Evolutionary conservation across 2,888 invertebrate genomes (phyloP).

Genomic region (Diploptera punctata): DNA sequence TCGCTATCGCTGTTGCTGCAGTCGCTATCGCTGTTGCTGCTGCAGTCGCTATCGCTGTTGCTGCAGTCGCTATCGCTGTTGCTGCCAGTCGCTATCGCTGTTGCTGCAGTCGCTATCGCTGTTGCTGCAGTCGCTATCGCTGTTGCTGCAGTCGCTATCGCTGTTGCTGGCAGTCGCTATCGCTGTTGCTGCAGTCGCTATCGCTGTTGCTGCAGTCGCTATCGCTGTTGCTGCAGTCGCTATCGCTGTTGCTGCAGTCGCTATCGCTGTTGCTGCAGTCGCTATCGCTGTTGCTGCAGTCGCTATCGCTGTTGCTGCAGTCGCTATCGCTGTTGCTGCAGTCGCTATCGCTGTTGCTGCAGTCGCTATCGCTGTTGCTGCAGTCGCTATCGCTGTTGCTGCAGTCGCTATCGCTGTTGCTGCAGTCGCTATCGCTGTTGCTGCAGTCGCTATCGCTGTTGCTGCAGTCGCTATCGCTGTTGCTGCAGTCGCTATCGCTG

Average conservation of each 20-base stretch:
- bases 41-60: background rate
- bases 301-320: too few species aligned
- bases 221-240: background rate
- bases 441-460: background rate
- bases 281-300: too few species aligned
- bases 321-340: background rate
- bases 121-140: background rate
- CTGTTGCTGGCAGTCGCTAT: slow-evolving; percentile 5
- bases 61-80: background rate
- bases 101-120: slow-evolving; percentile 1
- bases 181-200: background rate
- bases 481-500: background rate
- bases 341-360: background rate
- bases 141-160: background rate
- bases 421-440: slow-evolving; percentile 1
- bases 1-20: background rate
- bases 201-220: background rate
- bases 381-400: background rate
- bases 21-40: slow-evolving; percentile 7
- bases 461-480: background rate
- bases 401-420: slow-evolving; percentile 6
- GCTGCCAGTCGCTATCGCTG: slow-evolving; percentile 6
- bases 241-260: background rate
- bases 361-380: slow-evolving; percentile 13
- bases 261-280: too few species aligned